Conservation (phyloP, 2,797 vertebrate species). For the Xyrichtys novacula region DNA sequence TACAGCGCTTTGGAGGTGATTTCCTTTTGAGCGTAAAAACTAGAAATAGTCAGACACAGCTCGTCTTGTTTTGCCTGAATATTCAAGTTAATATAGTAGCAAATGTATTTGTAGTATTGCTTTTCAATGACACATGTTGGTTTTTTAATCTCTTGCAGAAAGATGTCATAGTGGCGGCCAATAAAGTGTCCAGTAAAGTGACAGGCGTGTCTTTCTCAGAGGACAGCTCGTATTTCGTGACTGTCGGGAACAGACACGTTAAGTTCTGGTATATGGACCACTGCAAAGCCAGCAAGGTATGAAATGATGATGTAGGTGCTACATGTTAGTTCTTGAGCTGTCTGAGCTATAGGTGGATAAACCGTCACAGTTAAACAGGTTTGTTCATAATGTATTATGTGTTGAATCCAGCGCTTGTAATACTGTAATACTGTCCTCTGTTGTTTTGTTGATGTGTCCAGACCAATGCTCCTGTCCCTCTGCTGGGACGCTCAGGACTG, state of each 20-base stretch:
- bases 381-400: too few species aligned
- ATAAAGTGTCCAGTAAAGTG: constrained; percentile 97
- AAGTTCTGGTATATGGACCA: constrained; percentile 97
- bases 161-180: constrained; percentile 91
- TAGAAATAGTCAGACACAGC: background rate
- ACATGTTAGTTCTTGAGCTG: background rate
- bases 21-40: too few species aligned
- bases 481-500: constrained; percentile 93
- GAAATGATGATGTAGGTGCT: background rate
- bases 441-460: constrained; percentile 46
- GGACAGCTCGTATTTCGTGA: constrained; percentile 96
- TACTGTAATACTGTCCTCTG: too few species aligned
- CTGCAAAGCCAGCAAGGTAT: constrained; percentile 92
- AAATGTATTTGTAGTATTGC: background rate
- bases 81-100: background rate
- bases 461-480: constrained; percentile 91
- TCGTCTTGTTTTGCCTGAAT: background rate
- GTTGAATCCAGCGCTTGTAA: too few species aligned
- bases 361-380: too few species aligned
- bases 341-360: too few species aligned
- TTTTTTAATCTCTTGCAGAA: constrained; percentile 81
- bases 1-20: too few species aligned
- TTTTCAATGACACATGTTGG: background rate
- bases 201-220: constrained; percentile 94
- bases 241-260: constrained; percentile 93